Evolutionary conservation across 2,797 vertebrate genomes (phyloP).

Genomic region (Selene dorsalis): DNA sequence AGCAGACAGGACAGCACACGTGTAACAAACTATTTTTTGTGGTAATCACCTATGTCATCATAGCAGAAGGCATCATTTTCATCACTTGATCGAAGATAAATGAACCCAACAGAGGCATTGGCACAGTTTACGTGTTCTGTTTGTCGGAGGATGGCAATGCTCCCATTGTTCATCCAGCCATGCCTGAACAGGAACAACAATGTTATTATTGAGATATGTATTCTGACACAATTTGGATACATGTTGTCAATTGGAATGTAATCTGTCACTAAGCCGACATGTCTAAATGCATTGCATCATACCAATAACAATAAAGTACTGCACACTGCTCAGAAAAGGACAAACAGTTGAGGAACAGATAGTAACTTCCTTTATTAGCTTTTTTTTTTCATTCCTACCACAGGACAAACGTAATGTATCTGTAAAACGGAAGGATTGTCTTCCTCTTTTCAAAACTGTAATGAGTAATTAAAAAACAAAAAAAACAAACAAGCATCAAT

Average conservation of each 20-base stretch:
- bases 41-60: conserved; percentile 84
- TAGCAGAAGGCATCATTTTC: conserved; percentile 87
- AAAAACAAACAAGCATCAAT: too few relatives aligned
- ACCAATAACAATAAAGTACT: neutral
- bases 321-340: neutral
- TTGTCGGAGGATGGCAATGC: conserved; percentile 86
- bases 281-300: neutral
- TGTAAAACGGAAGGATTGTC: neutral
- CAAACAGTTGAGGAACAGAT: neutral
- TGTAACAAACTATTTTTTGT: neutral
- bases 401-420: neutral
- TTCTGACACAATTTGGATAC: neutral
- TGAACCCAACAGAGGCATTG: conserved; percentile 83
- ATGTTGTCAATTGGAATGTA: conserved; percentile 7
- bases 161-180: conserved; percentile 85
- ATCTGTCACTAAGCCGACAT: neutral
- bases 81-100: conserved; percentile 23
- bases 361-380: neutral
- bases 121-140: conserved; percentile 83
- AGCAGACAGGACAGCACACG: neutral
- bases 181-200: conserved; percentile 81
- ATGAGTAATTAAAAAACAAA: too few relatives aligned
- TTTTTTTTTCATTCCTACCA: neutral
- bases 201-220: conserved; percentile 1
- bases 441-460: conserved; percentile 4